phyloP scores from a whole-genome alignment of 2,797 vertebrate genomes.

The Pachyuromys duprasi region DNA sequence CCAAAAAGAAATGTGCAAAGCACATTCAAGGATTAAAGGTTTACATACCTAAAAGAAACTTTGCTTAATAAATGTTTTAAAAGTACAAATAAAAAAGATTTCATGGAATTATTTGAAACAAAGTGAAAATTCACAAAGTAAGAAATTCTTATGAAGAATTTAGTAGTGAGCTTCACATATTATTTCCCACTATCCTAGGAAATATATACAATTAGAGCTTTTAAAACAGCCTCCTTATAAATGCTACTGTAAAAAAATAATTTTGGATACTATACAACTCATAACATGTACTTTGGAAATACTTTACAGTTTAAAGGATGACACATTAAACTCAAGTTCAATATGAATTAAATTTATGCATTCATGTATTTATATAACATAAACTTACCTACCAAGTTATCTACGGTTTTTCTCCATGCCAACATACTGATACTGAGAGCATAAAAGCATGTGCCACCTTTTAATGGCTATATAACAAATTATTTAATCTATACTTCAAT shows the following conservation, averaged over 20 bases:
- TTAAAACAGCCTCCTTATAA: not conserved
- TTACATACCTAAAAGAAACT: not conserved
- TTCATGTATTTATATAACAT: not conserved
- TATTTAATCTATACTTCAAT: conserved; percentile 7
- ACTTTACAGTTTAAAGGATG: conserved; percentile 30
- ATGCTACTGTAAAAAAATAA: not conserved
- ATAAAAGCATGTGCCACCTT: not conserved
- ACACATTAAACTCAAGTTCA: conserved; percentile 28
- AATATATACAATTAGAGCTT: conserved; percentile 33
- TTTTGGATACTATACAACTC: conserved; percentile 40
- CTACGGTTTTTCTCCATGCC: not conserved
- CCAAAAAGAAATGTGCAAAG: not conserved
- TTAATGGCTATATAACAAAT: conserved; percentile 17
- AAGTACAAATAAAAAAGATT: conserved; percentile 18
- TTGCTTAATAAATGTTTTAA: conserved; percentile 36
- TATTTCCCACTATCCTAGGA: not conserved
- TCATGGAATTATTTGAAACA: conserved; percentile 54
- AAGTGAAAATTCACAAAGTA: conserved; percentile 23
- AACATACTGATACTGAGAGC: not conserved
- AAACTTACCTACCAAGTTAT: conserved; percentile 40
- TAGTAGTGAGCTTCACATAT: not conserved
- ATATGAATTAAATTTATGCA: conserved; percentile 39
- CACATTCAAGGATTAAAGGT: not conserved
- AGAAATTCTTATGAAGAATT: not conserved
- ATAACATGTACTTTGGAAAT: conserved; percentile 39